Evolutionary conservation across 2,888 invertebrate genomes (phyloP).

Genomic region (Geotrupes spiniger): DNA sequence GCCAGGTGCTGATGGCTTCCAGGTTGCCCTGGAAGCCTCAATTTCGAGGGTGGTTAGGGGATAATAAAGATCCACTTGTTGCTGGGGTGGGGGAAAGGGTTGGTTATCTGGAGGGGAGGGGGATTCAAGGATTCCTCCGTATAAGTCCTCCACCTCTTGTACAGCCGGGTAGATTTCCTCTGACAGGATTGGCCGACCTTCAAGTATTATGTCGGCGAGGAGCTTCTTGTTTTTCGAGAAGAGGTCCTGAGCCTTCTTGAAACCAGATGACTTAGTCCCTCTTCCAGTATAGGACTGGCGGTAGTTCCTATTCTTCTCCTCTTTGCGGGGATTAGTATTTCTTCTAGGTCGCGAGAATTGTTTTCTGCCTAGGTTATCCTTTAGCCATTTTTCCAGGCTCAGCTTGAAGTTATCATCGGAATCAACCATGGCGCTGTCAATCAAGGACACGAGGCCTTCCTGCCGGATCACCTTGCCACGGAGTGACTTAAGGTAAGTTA

Average conservation of each 20-base stretch:
- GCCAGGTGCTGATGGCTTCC: slow-evolving; percentile 23
- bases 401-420: no score
- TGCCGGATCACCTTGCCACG: no score
- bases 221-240: slow-evolving; percentile 13
- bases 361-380: no score
- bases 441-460: no score
- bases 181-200: slow-evolving; percentile 7
- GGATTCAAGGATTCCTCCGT: slow-evolving; percentile 12
- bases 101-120: slow-evolving; percentile 6
- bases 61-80: not conserved
- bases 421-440: no score
- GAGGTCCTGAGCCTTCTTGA: slow-evolving; percentile 27
- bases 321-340: no score
- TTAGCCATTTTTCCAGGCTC: no score
- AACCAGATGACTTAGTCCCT: not conserved
- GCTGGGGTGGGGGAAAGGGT: not conserved
- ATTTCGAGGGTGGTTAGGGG: slow-evolving; percentile 21
- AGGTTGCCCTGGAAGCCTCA: slow-evolving; percentile 2
- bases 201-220: slow-evolving; percentile 17
- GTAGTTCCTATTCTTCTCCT: no score
- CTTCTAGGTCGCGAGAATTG: no score
- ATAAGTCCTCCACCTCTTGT: slow-evolving; percentile 10
- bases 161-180: slow-evolving; percentile 7
- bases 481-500: no score
- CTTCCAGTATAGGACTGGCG: no score